phyloP scores from a whole-genome alignment of 2,113 vertebrate genomes.

The Phylloscopus whistleri region DNA sequence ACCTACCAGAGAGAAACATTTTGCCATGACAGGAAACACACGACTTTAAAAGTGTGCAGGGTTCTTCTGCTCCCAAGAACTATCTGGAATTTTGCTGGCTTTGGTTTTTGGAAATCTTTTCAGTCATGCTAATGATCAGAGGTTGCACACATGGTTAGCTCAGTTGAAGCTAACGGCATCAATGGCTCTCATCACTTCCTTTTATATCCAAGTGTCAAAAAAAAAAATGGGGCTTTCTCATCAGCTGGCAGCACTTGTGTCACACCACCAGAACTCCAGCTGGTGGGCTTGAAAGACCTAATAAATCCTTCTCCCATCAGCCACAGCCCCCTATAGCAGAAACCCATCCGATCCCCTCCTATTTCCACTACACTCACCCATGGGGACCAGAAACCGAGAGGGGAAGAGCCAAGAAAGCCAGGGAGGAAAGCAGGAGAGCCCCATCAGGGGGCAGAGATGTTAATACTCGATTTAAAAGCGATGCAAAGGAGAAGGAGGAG shows the following conservation, averaged over 20 bases:
- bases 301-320: background rate
- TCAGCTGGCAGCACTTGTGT: background rate
- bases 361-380: background rate
- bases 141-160: background rate
- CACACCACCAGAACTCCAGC: background rate
- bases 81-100: background rate
- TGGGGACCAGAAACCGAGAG: background rate
- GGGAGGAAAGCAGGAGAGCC: background rate
- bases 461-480: background rate
- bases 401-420: background rate
- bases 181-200: background rate
- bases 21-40: background rate
- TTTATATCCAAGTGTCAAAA: background rate
- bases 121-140: background rate
- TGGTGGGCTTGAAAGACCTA: background rate
- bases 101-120: background rate
- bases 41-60: background rate
- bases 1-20: background rate
- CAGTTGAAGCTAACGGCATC: background rate
- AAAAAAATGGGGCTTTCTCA: background rate
- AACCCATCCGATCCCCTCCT: background rate
- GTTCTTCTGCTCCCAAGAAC: background rate
- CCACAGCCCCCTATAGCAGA: background rate
- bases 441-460: background rate
- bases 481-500: conserved; percentile 10